Evolutionary conservation across 2,113 vertebrate genomes (phyloP), one percentile per base, ranked within the genome.

Genomic region (Cyanoliseus patagonus): DNA sequence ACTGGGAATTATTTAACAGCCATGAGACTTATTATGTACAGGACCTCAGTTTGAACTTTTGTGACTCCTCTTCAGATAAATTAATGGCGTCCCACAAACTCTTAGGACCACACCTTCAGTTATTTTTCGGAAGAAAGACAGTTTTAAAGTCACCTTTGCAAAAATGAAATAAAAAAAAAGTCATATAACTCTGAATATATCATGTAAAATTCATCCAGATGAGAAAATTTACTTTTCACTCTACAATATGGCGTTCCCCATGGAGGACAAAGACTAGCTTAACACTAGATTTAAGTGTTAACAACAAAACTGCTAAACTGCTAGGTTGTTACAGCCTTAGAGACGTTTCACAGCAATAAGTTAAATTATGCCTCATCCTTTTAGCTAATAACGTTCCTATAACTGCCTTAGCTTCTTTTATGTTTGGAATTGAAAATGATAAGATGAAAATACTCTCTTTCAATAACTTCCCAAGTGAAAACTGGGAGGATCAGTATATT

Each of bases 1-100:
- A 67, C 61, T 84, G 75, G 69, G 66, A 95, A 92, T 94, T 95
- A 90, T 85, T 91, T 92, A 93, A 46, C 53, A 96, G 17, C 47
- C 51, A 19, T 66, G 51, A 89, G 70, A 80, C 42, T 80, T 94
- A 62, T 52, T 92, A 68, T 25, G 44, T 73, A 17, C 64, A 87
- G 81, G 63, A 91, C 59, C 77, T 93, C 59, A 52, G 61, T 51
- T 23, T 93, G 88, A 96, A 95, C 86, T 85, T 85, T 59, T 15
- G 17, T 61, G 55, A 70, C 33, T 86, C 28, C 66, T 86, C 37
- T 77, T 84, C 74, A 67, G 27, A 90, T 47, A 88, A 91, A 96
- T 88, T 86, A 88, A 31, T 27, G 13, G 39, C 76, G 52, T 82
- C 57, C 59, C 7, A 10, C 27, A 72, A 35, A 83, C 35, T 28